Percentiles rank a stretch among this genome's conserved stretches.
Evolutionary conservation across 1,140 invertebrate genomes (phyloP).

Genomic region (Drosophila neocordata): DNA sequence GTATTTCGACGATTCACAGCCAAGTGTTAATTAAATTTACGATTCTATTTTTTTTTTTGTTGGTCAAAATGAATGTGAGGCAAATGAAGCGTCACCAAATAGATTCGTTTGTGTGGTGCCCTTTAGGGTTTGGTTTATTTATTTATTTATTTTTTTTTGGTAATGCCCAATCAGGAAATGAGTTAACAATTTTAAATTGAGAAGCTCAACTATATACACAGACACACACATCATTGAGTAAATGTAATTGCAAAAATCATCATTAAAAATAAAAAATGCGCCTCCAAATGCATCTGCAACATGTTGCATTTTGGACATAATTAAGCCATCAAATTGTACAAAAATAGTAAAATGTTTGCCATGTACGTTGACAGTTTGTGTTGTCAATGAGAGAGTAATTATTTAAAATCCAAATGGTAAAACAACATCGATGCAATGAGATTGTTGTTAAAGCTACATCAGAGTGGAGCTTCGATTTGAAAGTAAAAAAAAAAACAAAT

Average conservation of each 20-base stretch:
- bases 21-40: slow-evolving; percentile 77
- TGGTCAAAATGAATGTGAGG: slow-evolving; percentile 45
- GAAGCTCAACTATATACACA: slow-evolving; percentile 13
- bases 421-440: slow-evolving; percentile 3
- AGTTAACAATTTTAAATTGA: slow-evolving; percentile 53
- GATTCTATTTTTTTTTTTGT: slow-evolving; percentile 30
- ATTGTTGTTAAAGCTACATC: no score
- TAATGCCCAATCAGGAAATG: slow-evolving; percentile 40
- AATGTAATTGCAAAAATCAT: slow-evolving; percentile 49
- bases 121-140: slow-evolving; percentile 32
- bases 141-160: not conserved
- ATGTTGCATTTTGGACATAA: slow-evolving; percentile 74
- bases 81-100: slow-evolving; percentile 74
- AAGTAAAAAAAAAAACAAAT: not conserved
- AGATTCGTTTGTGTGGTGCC: slow-evolving; percentile 40
- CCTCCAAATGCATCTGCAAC: slow-evolving; percentile 46
- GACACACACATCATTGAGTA: slow-evolving; percentile 7
- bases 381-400: slow-evolving; percentile 63
- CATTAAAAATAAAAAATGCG: slow-evolving; percentile 34
- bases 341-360: slow-evolving; percentile 57
- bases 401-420: slow-evolving; percentile 53
- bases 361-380: slow-evolving; percentile 74
- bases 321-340: slow-evolving; percentile 69
- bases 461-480: not conserved
- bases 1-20: slow-evolving; percentile 35